Conservation (phyloP, 1,140 invertebrate genomes). For the Dufourea novaeangliae region DNA sequence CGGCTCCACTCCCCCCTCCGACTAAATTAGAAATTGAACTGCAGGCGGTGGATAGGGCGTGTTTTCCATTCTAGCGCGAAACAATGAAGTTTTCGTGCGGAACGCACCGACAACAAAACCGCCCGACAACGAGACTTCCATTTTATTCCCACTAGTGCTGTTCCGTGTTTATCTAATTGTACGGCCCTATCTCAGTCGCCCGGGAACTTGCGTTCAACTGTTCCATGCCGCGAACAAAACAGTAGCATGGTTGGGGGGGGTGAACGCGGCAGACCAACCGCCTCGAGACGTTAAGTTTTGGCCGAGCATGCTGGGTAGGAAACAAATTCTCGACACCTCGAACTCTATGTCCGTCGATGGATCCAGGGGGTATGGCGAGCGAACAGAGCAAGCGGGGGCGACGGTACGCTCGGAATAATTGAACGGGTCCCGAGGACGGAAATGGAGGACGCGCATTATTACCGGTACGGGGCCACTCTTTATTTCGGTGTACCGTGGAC, state of each 20-base stretch:
- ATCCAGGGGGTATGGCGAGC: too few relatives aligned
- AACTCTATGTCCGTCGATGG: not conserved
- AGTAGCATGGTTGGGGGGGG: too few relatives aligned
- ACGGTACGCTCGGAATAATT: not conserved
- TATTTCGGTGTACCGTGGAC: constrained; percentile 65
- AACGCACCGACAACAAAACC: constrained; percentile 5
- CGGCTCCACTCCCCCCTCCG: not conserved
- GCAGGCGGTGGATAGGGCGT: not conserved
- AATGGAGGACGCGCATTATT: constrained; percentile 41
- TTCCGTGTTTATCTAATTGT: constrained; percentile 46
- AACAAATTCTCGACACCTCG: not conserved
- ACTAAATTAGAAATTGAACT: constrained; percentile 26
- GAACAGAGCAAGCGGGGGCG: too few relatives aligned
- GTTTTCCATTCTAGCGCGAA: constrained; percentile 14
- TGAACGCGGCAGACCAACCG: not conserved
- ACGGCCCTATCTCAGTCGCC: constrained; percentile 6
- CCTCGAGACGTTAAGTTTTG: not conserved
- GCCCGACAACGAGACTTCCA: constrained; percentile 22
- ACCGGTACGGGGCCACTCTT: constrained; percentile 43
- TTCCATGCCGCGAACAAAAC: not conserved
- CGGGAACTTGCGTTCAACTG: constrained; percentile 21
- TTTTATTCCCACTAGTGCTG: not conserved
- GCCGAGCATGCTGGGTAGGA: not conserved
- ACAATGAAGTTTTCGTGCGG: constrained; percentile 21
- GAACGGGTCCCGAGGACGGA: not conserved